Evolutionary conservation across 1,140 invertebrate genomes (phyloP).

Genomic region (Linepithema humile): DNA sequence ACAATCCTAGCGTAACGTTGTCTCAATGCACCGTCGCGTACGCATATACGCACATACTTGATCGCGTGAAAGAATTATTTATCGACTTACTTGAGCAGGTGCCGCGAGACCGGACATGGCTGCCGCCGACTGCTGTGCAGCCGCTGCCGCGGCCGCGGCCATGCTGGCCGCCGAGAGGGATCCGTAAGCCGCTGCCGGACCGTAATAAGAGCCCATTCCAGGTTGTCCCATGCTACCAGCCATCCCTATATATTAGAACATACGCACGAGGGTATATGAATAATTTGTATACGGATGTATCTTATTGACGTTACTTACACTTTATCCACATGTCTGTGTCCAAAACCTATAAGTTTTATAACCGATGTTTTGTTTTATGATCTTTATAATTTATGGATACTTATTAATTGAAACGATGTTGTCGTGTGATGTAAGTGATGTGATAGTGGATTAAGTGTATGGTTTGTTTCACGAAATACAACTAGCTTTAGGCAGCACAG

Average conservation of each 20-base stretch:
- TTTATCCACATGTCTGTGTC: too few relatives aligned
- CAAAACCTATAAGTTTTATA: too few relatives aligned
- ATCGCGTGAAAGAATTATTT: constrained; percentile 4
- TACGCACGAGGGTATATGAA: too few relatives aligned
- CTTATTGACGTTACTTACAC: too few relatives aligned
- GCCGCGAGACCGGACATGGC: constrained; percentile 86
- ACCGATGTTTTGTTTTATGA: too few relatives aligned
- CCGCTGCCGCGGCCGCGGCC: constrained; percentile 87
- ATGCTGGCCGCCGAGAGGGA: constrained; percentile 87
- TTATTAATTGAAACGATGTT: too few relatives aligned
- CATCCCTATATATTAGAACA: constrained; percentile 87
- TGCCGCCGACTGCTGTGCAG: constrained; percentile 87
- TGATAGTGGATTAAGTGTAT: too few relatives aligned
- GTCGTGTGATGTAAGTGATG: too few relatives aligned
- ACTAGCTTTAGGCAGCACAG: too few relatives aligned
- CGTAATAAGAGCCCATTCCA: constrained; percentile 87
- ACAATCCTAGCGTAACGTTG: not conserved
- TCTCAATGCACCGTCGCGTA: not conserved
- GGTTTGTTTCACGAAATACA: too few relatives aligned
- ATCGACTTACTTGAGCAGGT: constrained; percentile 85
- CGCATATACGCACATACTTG: not conserved
- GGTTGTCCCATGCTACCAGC: constrained; percentile 86
- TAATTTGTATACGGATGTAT: too few relatives aligned
- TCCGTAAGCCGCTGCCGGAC: constrained; percentile 87
- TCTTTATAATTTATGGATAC: too few relatives aligned